Evolutionary conservation across 2,113 vertebrate species (phyloP), one percentile per base, ranked within the genome.

Genomic region (Nothobranchius furzeri): DNA sequence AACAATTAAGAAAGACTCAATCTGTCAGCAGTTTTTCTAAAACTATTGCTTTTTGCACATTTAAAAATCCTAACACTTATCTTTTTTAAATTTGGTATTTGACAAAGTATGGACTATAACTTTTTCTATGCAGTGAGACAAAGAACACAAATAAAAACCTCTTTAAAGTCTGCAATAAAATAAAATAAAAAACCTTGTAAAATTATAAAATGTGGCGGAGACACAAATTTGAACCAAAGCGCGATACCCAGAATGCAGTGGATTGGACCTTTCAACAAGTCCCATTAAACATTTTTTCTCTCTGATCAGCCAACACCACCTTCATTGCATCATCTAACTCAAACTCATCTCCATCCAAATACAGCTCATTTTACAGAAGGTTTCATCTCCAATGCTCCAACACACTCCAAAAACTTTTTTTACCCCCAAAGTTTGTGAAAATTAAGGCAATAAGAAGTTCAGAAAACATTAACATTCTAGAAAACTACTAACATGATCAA

Each of bases 361-460:
- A 96, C 94, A 90, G 83, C 68, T 91, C 68, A 53, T 75, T 64
- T 95, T 93, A 93, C 93, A 92, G 84, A 85, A 84, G 75, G 73
- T 81, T 76, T 89, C 13, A 89, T 91, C 90, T 93, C 90, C 79
- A 46, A 77, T 90, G 91, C 88, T 91, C 90, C 86, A 82, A 50
- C 87, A 87, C 91, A 92, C 78, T 83, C 90, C 85, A 89, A 90
- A 83, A 88, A 90, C 82, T 85, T 40, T 40, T 71, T 81, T 69
- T 64, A 74, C 74, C 57, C 20, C 48, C 94, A 93, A 95, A 93
- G 88, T 95, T 94, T 86, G 94, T 95, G 93, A 95, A 98, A 98
- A 98, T 98, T 99, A 99, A 99, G 97, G 96, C 97, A 98, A 97
- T 95, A 96, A 97, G 96, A 94, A 97, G 95, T 95, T 93, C 94